Conservation (phyloP, 2,888 invertebrate genomes). For the Eretmocerus hayati region DNA sequence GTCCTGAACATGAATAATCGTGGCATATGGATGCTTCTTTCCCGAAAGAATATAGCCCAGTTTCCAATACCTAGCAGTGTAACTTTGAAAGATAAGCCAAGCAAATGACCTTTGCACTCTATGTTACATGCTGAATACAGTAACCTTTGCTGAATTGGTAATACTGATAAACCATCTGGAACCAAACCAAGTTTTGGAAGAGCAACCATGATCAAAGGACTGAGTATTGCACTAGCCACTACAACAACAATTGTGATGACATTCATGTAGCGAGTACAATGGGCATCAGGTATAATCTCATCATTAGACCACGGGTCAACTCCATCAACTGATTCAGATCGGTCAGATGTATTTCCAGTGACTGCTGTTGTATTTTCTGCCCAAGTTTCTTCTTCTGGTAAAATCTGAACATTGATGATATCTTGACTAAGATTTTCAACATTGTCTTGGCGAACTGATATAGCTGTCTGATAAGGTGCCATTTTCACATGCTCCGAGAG, state of each 20-base stretch:
- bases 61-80: conserved; percentile 81
- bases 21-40: conserved; percentile 80
- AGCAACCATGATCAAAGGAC: conserved; percentile 91
- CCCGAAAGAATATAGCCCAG: conserved; percentile 87
- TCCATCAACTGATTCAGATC: conserved; percentile 89
- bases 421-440: conserved; percentile 81
- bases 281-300: conserved; percentile 63
- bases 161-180: conserved; percentile 60
- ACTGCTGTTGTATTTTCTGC: conserved; percentile 97
- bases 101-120: conserved; percentile 88
- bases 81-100: conserved; percentile 86
- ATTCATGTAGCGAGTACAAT: conserved; percentile 78
- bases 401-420: conserved; percentile 91
- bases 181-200: conserved; percentile 85
- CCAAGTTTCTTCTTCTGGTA: conserved; percentile 97
- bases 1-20: conserved; percentile 86
- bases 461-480: conserved; percentile 83
- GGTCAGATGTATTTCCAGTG: conserved; percentile 93
- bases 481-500: too few species aligned
- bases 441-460: conserved; percentile 59
- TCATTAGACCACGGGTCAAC: conserved; percentile 74
- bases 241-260: conserved; percentile 67
- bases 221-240: conserved; percentile 76
- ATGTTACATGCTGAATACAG: conserved; percentile 77
- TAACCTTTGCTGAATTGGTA: conserved; percentile 64